Base-by-base conservation (phyloP, 1,140 invertebrate genomes). In the Drosophila tristis region DNA sequence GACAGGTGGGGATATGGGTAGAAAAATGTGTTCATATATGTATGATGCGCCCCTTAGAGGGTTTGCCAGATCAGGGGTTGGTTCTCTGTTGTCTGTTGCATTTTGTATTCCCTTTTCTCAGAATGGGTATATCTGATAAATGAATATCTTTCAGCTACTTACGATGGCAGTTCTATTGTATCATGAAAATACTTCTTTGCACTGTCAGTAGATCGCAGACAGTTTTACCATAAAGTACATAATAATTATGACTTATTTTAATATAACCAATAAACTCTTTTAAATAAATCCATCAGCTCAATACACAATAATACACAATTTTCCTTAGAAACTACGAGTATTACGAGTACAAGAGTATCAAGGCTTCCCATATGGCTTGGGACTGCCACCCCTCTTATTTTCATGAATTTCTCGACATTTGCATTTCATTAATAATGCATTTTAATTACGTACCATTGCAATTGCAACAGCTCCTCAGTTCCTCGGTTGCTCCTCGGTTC, bases 391-490 rank as follows among this genome's bases (percentile, higher is more conserved):
- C 23, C 6, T 70, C 44, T 49, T 44, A 23, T 47, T 74, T 66
- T 75, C 73, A 55, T 74, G 50, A 74, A 74, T 45, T 73, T 67
- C 62, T 61, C 62, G 16, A 68, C 62, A 76, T 76, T 76, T 76
- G 74, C 74, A 77, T 77, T 59, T 77, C 74, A 77, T 77, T 76
- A 77, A 77, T 77, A 62, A 77, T 77, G 74, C 74, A 77, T 76
- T 77, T 77, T 77, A 77, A 77, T 77, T 77, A 68, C 74, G 51
- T 26, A 39, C 23, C 51, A 48, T 56, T 15, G 71, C 23, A 64
- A 48, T 56, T 15, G 71, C 58, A 44, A 56, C 29, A 49, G 68
- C 48, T 59, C 42, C 72, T 66, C 53, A 43, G 43, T 44, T 59
- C 20, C 23, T 25, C 23, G 4, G 4, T 67, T 42, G 42, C 39